Conservation (phyloP, 2,797 vertebrate genomes). For the Lagodon rhomboides region DNA sequence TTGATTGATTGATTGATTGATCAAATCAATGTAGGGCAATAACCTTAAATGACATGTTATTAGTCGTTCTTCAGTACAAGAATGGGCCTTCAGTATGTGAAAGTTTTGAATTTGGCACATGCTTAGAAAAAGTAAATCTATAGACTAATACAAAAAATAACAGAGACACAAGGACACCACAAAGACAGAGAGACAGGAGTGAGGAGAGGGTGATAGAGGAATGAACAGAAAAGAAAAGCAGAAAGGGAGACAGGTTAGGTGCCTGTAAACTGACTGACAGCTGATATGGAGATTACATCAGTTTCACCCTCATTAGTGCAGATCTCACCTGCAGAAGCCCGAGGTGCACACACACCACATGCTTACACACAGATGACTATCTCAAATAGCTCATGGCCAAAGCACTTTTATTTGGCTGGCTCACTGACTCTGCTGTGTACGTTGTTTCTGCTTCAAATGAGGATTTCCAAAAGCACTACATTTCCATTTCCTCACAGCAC, state of each 20-base stretch:
- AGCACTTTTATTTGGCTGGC: conserved; percentile 32
- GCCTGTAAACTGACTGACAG: conserved; percentile 39
- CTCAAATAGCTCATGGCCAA: conserved; percentile 44
- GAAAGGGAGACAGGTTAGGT: conserved; percentile 27
- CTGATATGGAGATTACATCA: conserved; percentile 63
- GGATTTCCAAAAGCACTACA: not conserved
- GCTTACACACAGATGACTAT: conserved; percentile 48
- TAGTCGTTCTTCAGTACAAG: not conserved
- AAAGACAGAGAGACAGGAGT: not conserved
- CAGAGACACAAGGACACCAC: not conserved
- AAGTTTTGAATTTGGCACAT: no score
- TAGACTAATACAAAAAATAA: not conserved
- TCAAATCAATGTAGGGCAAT: no score
- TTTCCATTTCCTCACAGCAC: not conserved
- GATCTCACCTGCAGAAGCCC: conserved; percentile 57
- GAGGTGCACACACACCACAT: conserved; percentile 28
- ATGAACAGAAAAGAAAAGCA: conserved; percentile 7
- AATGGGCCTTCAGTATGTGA: not conserved
- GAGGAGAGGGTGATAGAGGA: not conserved
- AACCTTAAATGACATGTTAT: not conserved
- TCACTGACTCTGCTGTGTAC: not conserved
- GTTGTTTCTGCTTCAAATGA: not conserved
- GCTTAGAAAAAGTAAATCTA: not conserved
- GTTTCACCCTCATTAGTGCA: conserved; percentile 52
- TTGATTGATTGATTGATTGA: no score